Evolutionary conservation across 2,113 vertebrate genomes (phyloP).

Genomic region (Lagopus muta): DNA sequence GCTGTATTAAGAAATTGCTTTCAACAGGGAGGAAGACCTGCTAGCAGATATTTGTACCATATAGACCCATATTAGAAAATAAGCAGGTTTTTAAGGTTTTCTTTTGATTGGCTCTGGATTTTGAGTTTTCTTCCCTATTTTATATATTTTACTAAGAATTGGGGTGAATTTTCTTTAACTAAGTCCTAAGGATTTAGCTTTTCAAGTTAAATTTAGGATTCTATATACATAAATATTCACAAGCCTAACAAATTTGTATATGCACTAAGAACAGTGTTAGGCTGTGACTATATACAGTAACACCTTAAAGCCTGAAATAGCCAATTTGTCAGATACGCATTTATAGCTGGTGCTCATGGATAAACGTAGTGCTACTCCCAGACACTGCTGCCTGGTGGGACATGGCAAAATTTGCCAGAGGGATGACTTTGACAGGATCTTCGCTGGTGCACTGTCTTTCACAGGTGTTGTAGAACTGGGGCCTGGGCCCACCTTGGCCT

Average conservation of each 20-base stretch:
- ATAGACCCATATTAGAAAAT: slow-evolving; percentile 29
- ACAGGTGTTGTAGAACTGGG: slow-evolving; percentile 91
- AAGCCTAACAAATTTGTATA: slow-evolving; percentile 20
- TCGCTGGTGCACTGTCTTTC: slow-evolving; percentile 89
- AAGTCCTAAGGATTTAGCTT: slow-evolving; percentile 26
- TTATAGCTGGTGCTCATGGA: slow-evolving; percentile 92
- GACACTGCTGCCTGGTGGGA: slow-evolving; percentile 75
- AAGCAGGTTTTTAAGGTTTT: background rate
- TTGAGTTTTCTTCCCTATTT: slow-evolving; percentile 8
- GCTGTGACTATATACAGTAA: slow-evolving; percentile 49
- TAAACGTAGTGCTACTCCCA: slow-evolving; percentile 72
- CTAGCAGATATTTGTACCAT: slow-evolving; percentile 5
- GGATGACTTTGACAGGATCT: slow-evolving; percentile 91
- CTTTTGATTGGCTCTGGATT: background rate
- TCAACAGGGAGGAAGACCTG: slow-evolving; percentile 27
- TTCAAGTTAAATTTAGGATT: slow-evolving; percentile 18
- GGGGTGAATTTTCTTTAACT: background rate
- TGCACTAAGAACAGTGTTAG: slow-evolving; percentile 10
- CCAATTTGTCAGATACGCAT: background rate
- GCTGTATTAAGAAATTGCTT: slow-evolving; percentile 4
- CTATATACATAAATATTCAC: slow-evolving; percentile 77
- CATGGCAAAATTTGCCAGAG: slow-evolving; percentile 87
- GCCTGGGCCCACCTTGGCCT: slow-evolving; percentile 76
- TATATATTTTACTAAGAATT: background rate
- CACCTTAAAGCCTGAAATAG: slow-evolving; percentile 53